phyloP scores from a whole-genome alignment of 2,797 vertebrate genomes.

The Podarcis lilfordi region DNA sequence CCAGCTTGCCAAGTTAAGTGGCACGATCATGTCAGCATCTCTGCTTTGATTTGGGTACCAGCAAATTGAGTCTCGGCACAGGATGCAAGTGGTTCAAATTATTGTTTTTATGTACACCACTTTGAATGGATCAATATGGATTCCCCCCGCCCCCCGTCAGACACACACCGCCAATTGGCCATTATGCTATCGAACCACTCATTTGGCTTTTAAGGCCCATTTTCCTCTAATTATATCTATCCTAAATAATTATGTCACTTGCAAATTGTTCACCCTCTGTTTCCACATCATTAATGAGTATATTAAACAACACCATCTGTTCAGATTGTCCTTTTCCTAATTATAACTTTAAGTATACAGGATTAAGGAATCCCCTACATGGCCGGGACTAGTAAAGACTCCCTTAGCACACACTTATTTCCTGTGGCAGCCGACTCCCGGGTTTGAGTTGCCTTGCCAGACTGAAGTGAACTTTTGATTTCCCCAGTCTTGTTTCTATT shows the following conservation, averaged over 20 bases:
- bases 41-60: not conserved
- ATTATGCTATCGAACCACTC: constrained; percentile 34
- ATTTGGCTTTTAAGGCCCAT: constrained; percentile 43
- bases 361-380: constrained; percentile 37
- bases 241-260: constrained; percentile 50
- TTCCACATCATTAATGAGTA: constrained; percentile 47
- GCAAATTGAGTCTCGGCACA: not conserved
- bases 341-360: constrained; percentile 41
- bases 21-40: not conserved
- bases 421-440: constrained; percentile 8
- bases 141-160: too few species aligned
- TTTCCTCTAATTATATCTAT: constrained; percentile 46
- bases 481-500: constrained; percentile 22
- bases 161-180: not conserved
- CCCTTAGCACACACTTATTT: constrained; percentile 32
- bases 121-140: constrained; percentile 17
- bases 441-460: constrained; percentile 11
- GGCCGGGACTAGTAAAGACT: constrained; percentile 29
- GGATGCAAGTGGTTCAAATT: constrained; percentile 9
- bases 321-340: constrained; percentile 50
- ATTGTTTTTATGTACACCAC: constrained; percentile 13
- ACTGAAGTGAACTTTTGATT: constrained; percentile 19
- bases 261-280: constrained; percentile 51
- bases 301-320: constrained; percentile 49
- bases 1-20: not conserved